Percentiles rank a stretch among this genome's conserved stretches.
Evolutionary conservation across 2,888 invertebrate genomes (phyloP).

Genomic region (Erebia epiphron): DNA sequence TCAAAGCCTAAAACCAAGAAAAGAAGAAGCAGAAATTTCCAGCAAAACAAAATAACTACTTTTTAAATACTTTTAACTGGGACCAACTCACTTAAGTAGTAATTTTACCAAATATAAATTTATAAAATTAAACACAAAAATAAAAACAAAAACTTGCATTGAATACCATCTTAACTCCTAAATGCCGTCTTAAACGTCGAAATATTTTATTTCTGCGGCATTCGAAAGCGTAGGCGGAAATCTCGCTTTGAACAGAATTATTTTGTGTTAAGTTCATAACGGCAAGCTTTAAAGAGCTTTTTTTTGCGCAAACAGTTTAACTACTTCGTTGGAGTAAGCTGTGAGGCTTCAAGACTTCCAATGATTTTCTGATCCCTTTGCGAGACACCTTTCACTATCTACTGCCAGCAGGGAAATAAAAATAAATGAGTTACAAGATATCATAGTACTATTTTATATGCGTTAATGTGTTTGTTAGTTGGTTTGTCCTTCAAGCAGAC

Average conservation of each 20-base stretch:
- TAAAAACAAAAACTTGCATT: background rate
- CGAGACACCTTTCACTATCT: background rate
- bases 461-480: too few relatives aligned
- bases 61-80: too few relatives aligned
- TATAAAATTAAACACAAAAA: background rate
- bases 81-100: too few relatives aligned
- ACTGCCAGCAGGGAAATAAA: too few relatives aligned
- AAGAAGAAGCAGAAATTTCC: too few relatives aligned
- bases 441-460: too few relatives aligned
- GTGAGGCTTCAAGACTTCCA: background rate
- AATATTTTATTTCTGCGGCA: conserved; percentile 1
- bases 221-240: background rate
- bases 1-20: too few relatives aligned
- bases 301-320: background rate
- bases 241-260: background rate
- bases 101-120: too few relatives aligned
- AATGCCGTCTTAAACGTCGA: background rate
- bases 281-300: background rate
- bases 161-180: background rate
- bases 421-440: too few relatives aligned
- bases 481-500: too few relatives aligned
- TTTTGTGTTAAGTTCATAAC: conserved; percentile 5
- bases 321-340: background rate
- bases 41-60: too few relatives aligned
- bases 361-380: background rate